Evolutionary conservation across 1,140 invertebrate species (phyloP), one percentile per base, ranked within the genome.

Genomic region (Procambarus clarkii): DNA sequence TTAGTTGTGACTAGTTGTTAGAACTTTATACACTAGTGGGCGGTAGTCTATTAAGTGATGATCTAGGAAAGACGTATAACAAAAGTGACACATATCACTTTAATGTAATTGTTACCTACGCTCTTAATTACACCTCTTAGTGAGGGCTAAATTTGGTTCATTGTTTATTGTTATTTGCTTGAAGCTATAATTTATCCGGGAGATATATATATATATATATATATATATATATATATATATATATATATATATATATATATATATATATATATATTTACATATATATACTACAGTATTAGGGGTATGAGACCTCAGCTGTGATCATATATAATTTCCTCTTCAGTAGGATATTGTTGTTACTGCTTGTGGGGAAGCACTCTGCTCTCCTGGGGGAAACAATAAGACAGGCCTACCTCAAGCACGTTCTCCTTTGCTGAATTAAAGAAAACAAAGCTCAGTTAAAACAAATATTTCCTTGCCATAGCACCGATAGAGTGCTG

Each of bases 161-260:
- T 74, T 88, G 60, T 88, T 88, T 64, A 74, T 64, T 78, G 88
- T 90, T 90, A 78, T 90, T 90, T 64, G 78, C 81, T 60, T 81
- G 81, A 80, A 60, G 48, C 54, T 64, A 79, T 80, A 18, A 71
- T 81, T 88, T 88, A 88, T 50, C 79, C 58, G 45, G 44, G n/a
- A 84, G 46, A 84, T 84, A 71, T 44, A 84, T 45, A 71, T 21
- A 84, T 69, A 84, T 34, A 84, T 13, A 84, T 69, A 48, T 58
- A 58, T 21, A 78, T 83, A 82, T 82, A 71, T 89, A 50, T 45
- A 54, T 48, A 60, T 21, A 71, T 46, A 34, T 60, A 45, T 44
- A 82, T 60, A 84, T 69, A 69, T 21, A 58, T 54, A 78, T 86
- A 86, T 86, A 78, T 83, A 48, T 77, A 58, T 45, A 78, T 89